Conservation (phyloP, 2,113 vertebrate genomes). For the Notarius lentiginosus region DNA sequence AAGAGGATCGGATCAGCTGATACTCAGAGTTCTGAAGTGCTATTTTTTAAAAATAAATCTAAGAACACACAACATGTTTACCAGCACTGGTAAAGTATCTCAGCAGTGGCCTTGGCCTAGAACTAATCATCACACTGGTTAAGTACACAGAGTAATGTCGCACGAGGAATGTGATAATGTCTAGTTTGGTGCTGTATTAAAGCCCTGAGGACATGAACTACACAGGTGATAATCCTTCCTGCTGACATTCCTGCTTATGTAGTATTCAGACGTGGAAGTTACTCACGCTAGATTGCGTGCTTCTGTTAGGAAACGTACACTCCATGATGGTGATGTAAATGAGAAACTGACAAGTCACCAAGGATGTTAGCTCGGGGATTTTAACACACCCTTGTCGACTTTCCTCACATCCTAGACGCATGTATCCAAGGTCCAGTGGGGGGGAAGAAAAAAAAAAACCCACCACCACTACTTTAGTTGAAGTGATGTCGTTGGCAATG, state of each 20-base stretch:
- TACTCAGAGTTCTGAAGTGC: no score
- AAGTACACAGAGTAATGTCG: not conserved
- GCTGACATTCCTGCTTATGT: constrained; percentile 4
- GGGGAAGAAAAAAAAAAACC: not conserved
- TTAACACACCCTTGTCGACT: not conserved
- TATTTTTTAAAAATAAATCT: not conserved
- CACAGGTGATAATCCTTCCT: not conserved
- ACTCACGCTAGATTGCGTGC: not conserved
- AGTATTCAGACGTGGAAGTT: not conserved
- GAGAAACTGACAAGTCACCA: not conserved
- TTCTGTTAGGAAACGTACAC: not conserved
- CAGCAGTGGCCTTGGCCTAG: not conserved
- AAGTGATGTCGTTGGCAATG: not conserved
- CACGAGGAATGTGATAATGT: constrained; percentile 17
- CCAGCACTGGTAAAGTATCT: not conserved
- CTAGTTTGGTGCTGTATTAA: not conserved
- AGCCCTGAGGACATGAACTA: constrained; percentile 14
- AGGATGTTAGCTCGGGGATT: not conserved
- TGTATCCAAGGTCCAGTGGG: not conserved
- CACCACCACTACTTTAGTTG: no score
- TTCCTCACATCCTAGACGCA: not conserved
- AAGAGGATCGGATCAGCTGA: not conserved
- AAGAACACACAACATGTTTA: not conserved
- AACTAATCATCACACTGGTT: not conserved
- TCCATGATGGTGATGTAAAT: not conserved